Conservation (phyloP, 2,113 vertebrate genomes). For the Oncorhynchus kisutch region DNA sequence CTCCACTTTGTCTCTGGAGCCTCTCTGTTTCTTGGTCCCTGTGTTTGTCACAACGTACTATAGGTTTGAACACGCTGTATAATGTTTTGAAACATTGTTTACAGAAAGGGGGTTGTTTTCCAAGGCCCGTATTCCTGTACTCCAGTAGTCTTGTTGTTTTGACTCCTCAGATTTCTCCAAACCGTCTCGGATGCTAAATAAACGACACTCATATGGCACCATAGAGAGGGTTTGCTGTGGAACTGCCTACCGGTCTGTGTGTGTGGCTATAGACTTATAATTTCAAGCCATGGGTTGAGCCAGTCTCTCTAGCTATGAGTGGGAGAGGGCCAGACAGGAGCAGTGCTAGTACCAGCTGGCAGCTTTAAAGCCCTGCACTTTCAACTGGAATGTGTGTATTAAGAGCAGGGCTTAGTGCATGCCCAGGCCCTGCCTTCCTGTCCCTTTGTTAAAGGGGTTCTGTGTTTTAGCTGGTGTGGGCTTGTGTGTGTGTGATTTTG, state of each 20-base stretch:
- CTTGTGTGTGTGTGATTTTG: not conserved
- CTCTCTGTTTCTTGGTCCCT: not conserved
- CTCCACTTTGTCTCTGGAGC: not conserved
- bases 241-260: not conserved
- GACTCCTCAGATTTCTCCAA: not conserved
- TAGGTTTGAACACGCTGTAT: not conserved
- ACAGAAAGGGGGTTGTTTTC: not conserved
- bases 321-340: not conserved
- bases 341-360: constrained; percentile 67
- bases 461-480: not conserved
- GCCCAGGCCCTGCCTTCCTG: constrained; percentile 63
- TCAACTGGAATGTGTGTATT: constrained; percentile 68
- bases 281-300: not conserved
- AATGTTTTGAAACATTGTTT: not conserved
- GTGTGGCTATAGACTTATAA: not conserved
- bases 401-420: constrained; percentile 65
- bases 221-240: not conserved
- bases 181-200: not conserved
- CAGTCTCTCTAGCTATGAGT: not conserved
- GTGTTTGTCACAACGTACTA: not conserved
- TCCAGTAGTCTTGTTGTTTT: not conserved
- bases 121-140: not conserved
- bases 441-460: constrained; percentile 52
- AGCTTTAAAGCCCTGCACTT: constrained; percentile 51
- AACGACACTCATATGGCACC: not conserved